phyloP scores from a whole-genome alignment of 2,888 invertebrate genomes.

The Theristus sp. region DNA sequence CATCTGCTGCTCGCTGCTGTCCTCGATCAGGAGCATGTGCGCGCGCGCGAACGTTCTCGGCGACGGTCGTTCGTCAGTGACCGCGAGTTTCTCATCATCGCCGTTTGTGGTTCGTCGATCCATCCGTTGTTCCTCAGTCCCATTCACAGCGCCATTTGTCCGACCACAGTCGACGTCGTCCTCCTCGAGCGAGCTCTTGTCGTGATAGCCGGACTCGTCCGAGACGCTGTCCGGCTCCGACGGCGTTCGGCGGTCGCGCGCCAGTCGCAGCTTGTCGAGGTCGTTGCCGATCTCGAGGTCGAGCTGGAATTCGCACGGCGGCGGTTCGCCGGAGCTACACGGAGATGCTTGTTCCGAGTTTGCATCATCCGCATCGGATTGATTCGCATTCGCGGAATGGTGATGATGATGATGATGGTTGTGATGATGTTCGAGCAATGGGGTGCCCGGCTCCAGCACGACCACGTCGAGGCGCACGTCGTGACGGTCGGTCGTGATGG shows the following conservation, averaged over 20 bases:
- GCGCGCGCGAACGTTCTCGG: too few relatives aligned
- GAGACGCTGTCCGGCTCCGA: constrained; percentile 50
- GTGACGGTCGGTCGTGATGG: neutral
- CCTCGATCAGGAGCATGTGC: too few relatives aligned
- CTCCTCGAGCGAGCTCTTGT: constrained; percentile 2
- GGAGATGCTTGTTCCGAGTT: neutral
- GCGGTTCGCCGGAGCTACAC: neutral
- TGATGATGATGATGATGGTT: neutral
- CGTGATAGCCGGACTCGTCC: constrained; percentile 63
- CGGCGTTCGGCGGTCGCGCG: neutral
- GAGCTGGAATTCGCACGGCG: constrained; percentile 12
- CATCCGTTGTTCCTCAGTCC: too few relatives aligned
- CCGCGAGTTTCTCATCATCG: too few relatives aligned
- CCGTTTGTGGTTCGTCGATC: too few relatives aligned
- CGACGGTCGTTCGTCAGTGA: too few relatives aligned
- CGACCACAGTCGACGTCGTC: neutral
- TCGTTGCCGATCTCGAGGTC: constrained; percentile 28
- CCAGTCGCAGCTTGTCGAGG: constrained; percentile 19
- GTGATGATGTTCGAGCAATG: too few relatives aligned
- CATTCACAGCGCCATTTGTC: too few relatives aligned
- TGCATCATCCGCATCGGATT: neutral
- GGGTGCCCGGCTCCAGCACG: constrained; percentile 2
- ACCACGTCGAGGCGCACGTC: constrained; percentile 5
- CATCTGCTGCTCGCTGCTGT: too few relatives aligned
- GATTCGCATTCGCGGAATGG: neutral